A percentile compares a stretch with the other conserved stretches of the same genome.
Evolutionary conservation across 2,888 invertebrate species (phyloP).

Genomic region (Phymatocera aterrima): DNA sequence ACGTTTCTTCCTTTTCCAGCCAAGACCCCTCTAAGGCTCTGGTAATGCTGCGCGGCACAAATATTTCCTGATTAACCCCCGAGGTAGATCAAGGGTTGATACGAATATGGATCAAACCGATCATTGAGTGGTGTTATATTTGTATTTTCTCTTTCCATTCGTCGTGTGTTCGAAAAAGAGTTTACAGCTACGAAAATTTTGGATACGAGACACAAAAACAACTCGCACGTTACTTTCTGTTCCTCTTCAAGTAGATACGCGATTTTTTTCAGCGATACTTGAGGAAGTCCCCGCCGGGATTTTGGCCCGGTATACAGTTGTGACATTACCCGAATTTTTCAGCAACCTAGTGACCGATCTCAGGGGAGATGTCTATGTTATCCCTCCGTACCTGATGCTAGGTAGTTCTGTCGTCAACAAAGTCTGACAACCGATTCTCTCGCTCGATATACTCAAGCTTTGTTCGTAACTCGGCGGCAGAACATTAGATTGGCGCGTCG

Average conservation of each 20-base stretch:
- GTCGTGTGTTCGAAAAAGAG: too few relatives aligned
- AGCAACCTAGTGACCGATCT: not conserved
- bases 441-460: not conserved
- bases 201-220: too few relatives aligned
- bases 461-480: not conserved
- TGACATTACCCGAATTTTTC: not conserved
- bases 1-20: not conserved
- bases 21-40: not conserved
- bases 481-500: not conserved
- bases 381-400: not conserved
- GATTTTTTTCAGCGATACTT: too few relatives aligned
- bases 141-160: too few relatives aligned
- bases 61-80: too few relatives aligned
- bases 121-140: too few relatives aligned
- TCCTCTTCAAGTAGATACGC: not conserved
- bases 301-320: not conserved
- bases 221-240: too few relatives aligned
- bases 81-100: too few relatives aligned
- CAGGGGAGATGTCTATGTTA: slow-evolving; percentile 27
- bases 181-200: too few relatives aligned
- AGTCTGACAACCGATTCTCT: slow-evolving; percentile 28
- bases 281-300: not conserved
- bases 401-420: slow-evolving; percentile 8
- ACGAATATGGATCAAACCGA: too few relatives aligned
- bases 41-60: not conserved